phyloP scores from a whole-genome alignment of 2,113 vertebrate species.

The Laticauda colubrina region DNA sequence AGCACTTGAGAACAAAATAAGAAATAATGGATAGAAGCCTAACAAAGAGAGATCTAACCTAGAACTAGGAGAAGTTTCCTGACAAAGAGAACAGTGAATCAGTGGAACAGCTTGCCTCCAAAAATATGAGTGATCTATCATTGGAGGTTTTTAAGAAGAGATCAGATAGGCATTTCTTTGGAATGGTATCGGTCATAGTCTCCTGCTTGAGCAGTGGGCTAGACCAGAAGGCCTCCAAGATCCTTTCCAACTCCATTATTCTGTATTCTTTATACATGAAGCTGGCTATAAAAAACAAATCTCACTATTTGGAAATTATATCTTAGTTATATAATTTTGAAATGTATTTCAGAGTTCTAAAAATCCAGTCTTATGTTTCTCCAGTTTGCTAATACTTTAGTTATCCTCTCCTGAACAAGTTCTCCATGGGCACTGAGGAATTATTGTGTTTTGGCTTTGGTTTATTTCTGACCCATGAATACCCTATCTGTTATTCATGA shows the following conservation, averaged over 20 bases:
- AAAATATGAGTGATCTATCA: not conserved
- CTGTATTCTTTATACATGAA: not conserved
- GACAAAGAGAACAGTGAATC: not conserved
- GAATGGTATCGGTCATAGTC: not conserved
- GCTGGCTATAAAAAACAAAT: not conserved
- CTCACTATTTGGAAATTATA: not conserved
- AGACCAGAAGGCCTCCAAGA: not conserved
- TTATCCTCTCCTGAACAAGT: not conserved
- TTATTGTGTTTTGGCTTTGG: not conserved
- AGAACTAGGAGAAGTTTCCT: not conserved
- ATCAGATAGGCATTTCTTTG: not conserved
- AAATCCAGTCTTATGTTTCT: not conserved
- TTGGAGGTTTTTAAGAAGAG: not conserved
- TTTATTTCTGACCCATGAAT: not conserved
- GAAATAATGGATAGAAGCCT: not conserved
- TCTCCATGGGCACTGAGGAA: not conserved
- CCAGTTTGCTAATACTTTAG: not conserved
- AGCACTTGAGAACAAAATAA: not conserved
- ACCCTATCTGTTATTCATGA: not conserved
- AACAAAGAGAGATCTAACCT: not conserved
- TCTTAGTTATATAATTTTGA: not conserved
- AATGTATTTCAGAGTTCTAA: conserved; percentile 20
- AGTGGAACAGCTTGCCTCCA: not conserved
- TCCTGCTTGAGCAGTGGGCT: not conserved
- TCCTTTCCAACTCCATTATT: not conserved